These are phyloP conservation scores for Ceyx margarethae DNA, from an alignment of 2,113 vertebrate genomes.

Conservation along the genomic window DNA sequence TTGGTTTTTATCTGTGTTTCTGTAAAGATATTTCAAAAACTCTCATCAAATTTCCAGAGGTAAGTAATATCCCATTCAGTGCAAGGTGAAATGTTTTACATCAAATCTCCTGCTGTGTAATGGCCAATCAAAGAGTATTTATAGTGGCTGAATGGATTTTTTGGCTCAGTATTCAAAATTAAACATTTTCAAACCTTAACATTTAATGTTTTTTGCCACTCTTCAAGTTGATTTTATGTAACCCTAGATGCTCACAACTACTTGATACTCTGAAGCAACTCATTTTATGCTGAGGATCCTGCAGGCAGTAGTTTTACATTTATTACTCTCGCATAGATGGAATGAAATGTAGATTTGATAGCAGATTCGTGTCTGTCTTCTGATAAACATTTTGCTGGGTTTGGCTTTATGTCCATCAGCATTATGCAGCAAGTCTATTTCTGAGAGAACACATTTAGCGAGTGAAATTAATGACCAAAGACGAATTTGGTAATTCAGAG, in stretches of 20 bases:
- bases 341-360: slow-evolving; percentile 62
- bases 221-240: slow-evolving; percentile 74
- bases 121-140: slow-evolving; percentile 75
- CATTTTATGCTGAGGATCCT: slow-evolving; percentile 56
- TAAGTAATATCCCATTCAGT: slow-evolving; percentile 72
- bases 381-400: neutral
- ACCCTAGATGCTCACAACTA: slow-evolving; percentile 64
- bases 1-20: slow-evolving; percentile 73
- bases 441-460: neutral
- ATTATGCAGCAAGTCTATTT: neutral
- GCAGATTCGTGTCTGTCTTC: slow-evolving; percentile 28
- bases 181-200: slow-evolving; percentile 75
- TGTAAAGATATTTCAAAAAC: slow-evolving; percentile 72
- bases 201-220: slow-evolving; percentile 72
- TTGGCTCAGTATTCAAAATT: slow-evolving; percentile 72
- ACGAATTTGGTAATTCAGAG: neutral
- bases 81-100: slow-evolving; percentile 74
- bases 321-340: slow-evolving; percentile 42
- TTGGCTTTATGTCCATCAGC: neutral
- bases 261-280: slow-evolving; percentile 59
- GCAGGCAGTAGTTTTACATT: slow-evolving; percentile 51
- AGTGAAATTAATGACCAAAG: neutral
- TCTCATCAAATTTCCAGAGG: slow-evolving; percentile 68
- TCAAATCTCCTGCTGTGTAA: slow-evolving; percentile 74
- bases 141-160: slow-evolving; percentile 71